phyloP scores from a whole-genome alignment of 2,113 vertebrate genomes.

The Zosterops pallidus region DNA sequence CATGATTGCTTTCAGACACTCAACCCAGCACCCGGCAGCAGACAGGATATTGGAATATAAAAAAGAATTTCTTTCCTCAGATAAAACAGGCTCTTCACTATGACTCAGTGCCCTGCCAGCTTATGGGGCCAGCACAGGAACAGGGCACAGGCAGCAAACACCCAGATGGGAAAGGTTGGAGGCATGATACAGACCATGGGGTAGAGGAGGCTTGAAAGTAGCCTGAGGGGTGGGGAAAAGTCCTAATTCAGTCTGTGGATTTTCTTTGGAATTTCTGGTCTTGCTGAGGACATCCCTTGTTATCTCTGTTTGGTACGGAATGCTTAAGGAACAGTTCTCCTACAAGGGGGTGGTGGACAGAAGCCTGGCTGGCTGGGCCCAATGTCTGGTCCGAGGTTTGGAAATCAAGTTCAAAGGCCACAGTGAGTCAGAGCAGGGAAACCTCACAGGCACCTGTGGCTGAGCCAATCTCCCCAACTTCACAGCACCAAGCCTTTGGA shows the following conservation, averaged over 20 bases:
- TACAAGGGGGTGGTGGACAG: neutral
- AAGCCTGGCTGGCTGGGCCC: neutral
- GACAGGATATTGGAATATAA: neutral
- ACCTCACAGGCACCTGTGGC: neutral
- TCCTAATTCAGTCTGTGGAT: neutral
- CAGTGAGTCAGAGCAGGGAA: neutral
- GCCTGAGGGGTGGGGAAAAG: neutral
- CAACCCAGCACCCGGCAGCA: fast-evolving
- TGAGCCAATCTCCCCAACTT: neutral
- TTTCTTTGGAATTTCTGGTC: neutral
- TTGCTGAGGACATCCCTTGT: neutral
- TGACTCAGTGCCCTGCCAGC: neutral
- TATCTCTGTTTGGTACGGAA: neutral
- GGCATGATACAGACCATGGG: neutral
- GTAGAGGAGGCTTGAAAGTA: neutral
- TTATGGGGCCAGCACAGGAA: neutral
- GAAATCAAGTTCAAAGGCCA: neutral
- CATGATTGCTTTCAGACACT: neutral
- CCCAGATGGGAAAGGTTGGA: neutral
- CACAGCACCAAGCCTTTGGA: neutral
- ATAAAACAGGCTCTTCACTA: neutral
- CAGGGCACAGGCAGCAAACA: neutral
- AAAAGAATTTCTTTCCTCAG: neutral
- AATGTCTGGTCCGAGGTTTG: neutral
- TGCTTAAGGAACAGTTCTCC: neutral